Evolutionary conservation across 2,888 invertebrate species (phyloP).

Genomic region (Mellilla xanthometata): DNA sequence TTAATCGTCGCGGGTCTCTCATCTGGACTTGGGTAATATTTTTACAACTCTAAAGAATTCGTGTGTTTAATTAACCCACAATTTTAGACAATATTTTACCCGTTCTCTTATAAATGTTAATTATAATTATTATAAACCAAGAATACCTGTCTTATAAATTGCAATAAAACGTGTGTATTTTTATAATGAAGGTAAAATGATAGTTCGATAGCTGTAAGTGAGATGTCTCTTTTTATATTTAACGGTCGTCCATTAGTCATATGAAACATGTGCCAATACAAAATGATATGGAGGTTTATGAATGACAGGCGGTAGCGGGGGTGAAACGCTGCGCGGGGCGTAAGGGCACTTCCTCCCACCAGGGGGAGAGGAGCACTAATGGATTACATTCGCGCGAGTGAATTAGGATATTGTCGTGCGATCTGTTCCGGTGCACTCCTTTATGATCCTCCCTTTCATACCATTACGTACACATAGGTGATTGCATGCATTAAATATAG

Average conservation of each 20-base stretch:
- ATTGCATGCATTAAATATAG: slow-evolving; percentile 54
- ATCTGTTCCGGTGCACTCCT: slow-evolving; percentile 80
- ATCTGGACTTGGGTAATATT: slow-evolving; percentile 23
- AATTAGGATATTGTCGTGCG: slow-evolving; percentile 82
- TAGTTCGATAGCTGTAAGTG: slow-evolving; percentile 57
- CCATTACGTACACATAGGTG: slow-evolving; percentile 41
- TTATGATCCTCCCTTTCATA: slow-evolving; percentile 57
- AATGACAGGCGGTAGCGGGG: slow-evolving; percentile 65
- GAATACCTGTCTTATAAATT: slow-evolving; percentile 24
- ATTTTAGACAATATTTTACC: slow-evolving; percentile 14
- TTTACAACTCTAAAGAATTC: slow-evolving; percentile 24
- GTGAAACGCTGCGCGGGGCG: slow-evolving; percentile 16
- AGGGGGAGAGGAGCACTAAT: slow-evolving; percentile 65
- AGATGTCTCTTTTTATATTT: slow-evolving; percentile 58
- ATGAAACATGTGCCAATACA: slow-evolving; percentile 82
- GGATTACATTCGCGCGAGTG: slow-evolving; percentile 81
- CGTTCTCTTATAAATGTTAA: slow-evolving; percentile 14
- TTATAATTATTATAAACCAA: slow-evolving; percentile 5
- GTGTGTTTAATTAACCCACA: slow-evolving; percentile 28
- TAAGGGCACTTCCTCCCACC: slow-evolving; percentile 29
- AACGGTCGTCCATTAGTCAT: slow-evolving; percentile 78
- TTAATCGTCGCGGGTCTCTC: slow-evolving; percentile 17
- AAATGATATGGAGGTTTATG: slow-evolving; percentile 81
- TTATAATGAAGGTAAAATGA: slow-evolving; percentile 9
- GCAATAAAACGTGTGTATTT: slow-evolving; percentile 36